These are phyloP conservation scores for Masticophis lateralis DNA, from an alignment of 2,797 vertebrate species.

Conservation along the genomic window DNA sequence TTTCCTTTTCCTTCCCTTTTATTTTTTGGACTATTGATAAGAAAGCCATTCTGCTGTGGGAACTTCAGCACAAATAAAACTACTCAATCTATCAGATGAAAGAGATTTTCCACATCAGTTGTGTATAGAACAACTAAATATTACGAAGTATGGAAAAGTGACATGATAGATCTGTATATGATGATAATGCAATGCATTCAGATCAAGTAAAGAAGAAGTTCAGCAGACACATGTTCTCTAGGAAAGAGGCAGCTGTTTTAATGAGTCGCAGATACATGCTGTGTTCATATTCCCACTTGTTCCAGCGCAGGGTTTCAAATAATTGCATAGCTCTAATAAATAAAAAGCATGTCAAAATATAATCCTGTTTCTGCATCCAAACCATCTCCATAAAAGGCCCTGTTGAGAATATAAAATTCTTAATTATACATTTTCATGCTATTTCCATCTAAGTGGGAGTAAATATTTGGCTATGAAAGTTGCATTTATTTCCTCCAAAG, in stretches of 20 bases:
- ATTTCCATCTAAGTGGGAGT: background rate
- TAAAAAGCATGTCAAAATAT: background rate
- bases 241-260: background rate
- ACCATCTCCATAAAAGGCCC: background rate
- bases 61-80: background rate
- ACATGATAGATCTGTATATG: background rate
- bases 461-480: background rate
- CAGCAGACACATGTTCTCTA: background rate
- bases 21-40: background rate
- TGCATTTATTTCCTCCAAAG: background rate
- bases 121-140: background rate
- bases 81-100: background rate
- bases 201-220: background rate
- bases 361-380: background rate
- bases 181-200: background rate
- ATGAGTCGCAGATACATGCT: background rate
- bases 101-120: background rate
- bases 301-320: background rate
- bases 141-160: background rate
- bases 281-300: background rate
- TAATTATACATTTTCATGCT: background rate
- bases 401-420: background rate
- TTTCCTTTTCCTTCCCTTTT: background rate
- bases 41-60: background rate
- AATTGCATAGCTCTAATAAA: background rate